These are phyloP conservation scores for Amblyopsis hoosieri DNA, from an alignment of 2,797 vertebrate species.

Conservation along the genomic window DNA sequence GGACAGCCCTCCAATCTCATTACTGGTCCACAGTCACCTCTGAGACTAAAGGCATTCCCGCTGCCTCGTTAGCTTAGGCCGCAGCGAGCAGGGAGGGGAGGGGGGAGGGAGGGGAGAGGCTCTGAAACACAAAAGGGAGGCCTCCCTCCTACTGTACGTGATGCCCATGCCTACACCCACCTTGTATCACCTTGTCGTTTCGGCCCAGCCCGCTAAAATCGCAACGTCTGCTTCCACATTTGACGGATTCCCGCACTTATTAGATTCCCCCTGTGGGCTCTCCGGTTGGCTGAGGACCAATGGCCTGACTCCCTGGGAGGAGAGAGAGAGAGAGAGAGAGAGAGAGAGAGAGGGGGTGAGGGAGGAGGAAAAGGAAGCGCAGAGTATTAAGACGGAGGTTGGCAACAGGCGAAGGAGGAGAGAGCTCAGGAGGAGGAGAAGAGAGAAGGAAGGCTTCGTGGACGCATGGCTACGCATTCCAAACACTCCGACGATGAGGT, in stretches of 20 bases:
- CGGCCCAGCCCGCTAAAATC: conserved; percentile 6
- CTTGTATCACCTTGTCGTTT: conserved; percentile 78
- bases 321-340: background rate
- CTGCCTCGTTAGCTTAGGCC: conserved; percentile 44
- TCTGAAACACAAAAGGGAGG: conserved; percentile 41
- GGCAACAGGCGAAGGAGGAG: conserved; percentile 10
- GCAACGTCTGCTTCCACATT: conserved; percentile 43
- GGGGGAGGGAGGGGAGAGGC: background rate
- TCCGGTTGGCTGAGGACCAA: conserved; percentile 37
- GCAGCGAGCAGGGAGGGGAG: conserved; percentile 19
- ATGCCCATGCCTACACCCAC: conserved; percentile 77
- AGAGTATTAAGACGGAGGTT: conserved; percentile 3
- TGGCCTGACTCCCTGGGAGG: conserved; percentile 45
- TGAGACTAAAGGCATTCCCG: conserved; percentile 59
- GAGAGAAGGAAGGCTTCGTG: background rate
- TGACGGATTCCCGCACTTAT: conserved; percentile 61
- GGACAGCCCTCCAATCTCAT: conserved; percentile 68
- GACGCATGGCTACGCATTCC: background rate
- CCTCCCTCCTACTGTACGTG: conserved; percentile 66
- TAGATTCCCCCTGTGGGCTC: conserved; percentile 31
- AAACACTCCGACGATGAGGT: conserved; percentile 16
- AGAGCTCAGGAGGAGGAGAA: conserved; percentile 9
- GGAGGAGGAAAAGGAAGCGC: conserved; percentile 9
- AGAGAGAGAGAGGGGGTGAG: conserved; percentile 4
- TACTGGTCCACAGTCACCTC: conserved; percentile 58